These are phyloP conservation scores for Sinotaia quadrata DNA, from an alignment of 2,888 invertebrate genomes.

Conservation along the genomic window DNA sequence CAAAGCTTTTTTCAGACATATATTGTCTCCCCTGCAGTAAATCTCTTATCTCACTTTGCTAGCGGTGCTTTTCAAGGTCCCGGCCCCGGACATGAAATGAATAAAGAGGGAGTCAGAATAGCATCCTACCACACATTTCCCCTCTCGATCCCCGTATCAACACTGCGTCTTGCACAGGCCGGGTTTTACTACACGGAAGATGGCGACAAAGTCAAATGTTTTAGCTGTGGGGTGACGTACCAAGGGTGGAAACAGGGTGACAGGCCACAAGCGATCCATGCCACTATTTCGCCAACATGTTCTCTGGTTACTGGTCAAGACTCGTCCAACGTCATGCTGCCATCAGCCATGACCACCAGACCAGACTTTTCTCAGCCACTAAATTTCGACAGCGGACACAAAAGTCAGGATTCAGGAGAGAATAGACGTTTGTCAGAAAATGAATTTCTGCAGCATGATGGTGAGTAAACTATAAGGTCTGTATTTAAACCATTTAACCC, in stretches of 20 bases:
- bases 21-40: no score
- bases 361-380: neutral
- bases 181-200: constrained; percentile 47
- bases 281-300: constrained; percentile 39
- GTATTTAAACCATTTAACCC: no score
- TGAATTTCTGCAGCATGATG: no score
- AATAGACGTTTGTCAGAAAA: no score
- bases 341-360: constrained; percentile 8
- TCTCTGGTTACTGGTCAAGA: constrained; percentile 26
- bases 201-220: constrained; percentile 42
- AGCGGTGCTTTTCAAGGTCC: no score
- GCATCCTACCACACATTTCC: constrained; percentile 16
- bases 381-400: neutral
- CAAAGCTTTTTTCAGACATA: no score
- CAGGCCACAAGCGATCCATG: constrained; percentile 37
- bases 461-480: no score
- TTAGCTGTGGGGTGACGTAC: constrained; percentile 38
- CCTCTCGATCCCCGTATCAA: constrained; percentile 9
- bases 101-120: constrained; percentile 19
- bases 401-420: no score
- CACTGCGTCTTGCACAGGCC: constrained; percentile 41
- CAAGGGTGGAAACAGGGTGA: constrained; percentile 39
- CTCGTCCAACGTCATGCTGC: constrained; percentile 25
- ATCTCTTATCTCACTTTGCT: no score
- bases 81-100: no score